A percentile compares a stretch with the other conserved stretches of the same genome.
These are phyloP conservation scores for Rachycentron canadum DNA, from an alignment of 2,797 vertebrate species.

Conservation along the genomic window DNA sequence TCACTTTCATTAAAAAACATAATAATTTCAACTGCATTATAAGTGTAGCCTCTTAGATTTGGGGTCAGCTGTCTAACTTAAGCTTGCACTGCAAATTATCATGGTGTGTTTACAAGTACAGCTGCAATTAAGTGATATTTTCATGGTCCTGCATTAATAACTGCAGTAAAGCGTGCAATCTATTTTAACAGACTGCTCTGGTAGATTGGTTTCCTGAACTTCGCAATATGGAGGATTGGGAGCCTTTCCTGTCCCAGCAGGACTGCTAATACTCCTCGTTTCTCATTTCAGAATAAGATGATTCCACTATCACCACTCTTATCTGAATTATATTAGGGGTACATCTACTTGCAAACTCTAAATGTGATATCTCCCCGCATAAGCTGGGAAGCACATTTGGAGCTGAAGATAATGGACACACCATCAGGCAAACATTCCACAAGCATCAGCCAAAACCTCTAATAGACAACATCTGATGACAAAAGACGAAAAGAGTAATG, in stretches of 20 bases:
- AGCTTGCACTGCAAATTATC: constrained; percentile 36
- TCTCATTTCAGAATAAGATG: constrained; percentile 31
- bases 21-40: constrained; percentile 15
- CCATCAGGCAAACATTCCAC: constrained; percentile 29
- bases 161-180: constrained; percentile 42
- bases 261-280: constrained; percentile 22
- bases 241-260: constrained; percentile 35
- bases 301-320: constrained; percentile 39
- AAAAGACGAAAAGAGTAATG: constrained; percentile 17
- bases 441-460: constrained; percentile 11
- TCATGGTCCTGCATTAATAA: constrained; percentile 51
- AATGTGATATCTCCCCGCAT: constrained; percentile 23
- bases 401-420: constrained; percentile 20
- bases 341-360: constrained; percentile 17
- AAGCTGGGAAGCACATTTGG: constrained; percentile 11
- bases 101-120: constrained; percentile 31
- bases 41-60: constrained; percentile 25
- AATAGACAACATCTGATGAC: background rate
- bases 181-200: constrained; percentile 34
- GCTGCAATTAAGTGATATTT: constrained; percentile 46
- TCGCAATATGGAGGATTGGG: constrained; percentile 19
- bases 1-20: constrained; percentile 1
- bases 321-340: constrained; percentile 21
- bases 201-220: constrained; percentile 31
- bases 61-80: constrained; percentile 28